Percentiles rank a stretch among this genome's conserved stretches.
Evolutionary conservation across 2,888 invertebrate species (phyloP).

Genomic region (Entomobrya proxima): DNA sequence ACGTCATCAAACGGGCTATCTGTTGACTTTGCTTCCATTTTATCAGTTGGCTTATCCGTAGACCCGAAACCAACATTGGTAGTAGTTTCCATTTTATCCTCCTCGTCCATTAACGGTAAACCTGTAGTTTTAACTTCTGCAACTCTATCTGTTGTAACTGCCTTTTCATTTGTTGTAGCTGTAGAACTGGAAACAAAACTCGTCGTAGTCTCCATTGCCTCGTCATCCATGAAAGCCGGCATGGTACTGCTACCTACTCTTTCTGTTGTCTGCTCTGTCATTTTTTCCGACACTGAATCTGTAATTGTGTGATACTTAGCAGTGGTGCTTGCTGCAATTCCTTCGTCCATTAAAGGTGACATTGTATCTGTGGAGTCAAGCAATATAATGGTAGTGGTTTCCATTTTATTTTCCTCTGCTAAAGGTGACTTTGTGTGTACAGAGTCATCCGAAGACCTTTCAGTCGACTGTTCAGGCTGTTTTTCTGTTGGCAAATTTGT

Average conservation of each 20-base stretch:
- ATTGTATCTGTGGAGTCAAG: not conserved
- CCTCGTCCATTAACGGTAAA: too few species aligned
- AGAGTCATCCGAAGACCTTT: not conserved
- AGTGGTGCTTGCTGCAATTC: not conserved
- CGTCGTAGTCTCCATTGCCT: not conserved
- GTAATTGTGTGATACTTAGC: not conserved
- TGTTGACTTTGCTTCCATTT: too few species aligned
- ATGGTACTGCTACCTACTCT: not conserved
- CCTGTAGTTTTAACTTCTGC: too few species aligned
- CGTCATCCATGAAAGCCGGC: not conserved
- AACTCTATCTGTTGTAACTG: not conserved
- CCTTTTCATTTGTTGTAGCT: not conserved
- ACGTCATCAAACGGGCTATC: too few species aligned
- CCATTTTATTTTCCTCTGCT: not conserved
- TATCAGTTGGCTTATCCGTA: too few species aligned
- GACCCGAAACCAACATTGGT: too few species aligned
- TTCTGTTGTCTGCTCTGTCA: not conserved
- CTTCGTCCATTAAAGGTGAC: not conserved
- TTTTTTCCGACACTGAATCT: not conserved
- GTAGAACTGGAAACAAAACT: not conserved
- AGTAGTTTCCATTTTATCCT: too few species aligned
- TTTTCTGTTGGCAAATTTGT: too few species aligned
- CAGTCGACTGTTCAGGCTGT: not conserved
- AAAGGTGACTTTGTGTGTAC: not conserved
- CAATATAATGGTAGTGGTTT: not conserved